phyloP scores from a whole-genome alignment of 2,888 invertebrate genomes.

The Tenthredo notha region DNA sequence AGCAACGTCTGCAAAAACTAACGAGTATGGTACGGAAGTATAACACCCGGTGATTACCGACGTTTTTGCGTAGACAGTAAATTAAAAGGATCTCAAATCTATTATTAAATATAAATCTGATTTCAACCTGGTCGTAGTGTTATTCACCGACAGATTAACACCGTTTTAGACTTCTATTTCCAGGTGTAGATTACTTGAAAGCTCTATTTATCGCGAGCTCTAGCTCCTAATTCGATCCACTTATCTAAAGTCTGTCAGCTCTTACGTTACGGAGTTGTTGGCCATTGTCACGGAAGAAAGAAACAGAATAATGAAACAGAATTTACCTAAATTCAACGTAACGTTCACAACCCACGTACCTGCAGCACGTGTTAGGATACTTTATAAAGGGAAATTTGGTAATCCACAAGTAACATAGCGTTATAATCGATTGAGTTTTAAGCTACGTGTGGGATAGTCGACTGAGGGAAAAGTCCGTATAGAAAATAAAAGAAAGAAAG shows the following conservation, averaged over 20 bases:
- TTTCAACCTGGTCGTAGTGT: background rate
- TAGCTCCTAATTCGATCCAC: conserved; percentile 4
- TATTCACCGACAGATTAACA: background rate
- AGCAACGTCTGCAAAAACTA: conserved; percentile 7
- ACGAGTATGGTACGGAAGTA: background rate
- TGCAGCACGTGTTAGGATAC: background rate
- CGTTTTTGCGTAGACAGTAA: background rate
- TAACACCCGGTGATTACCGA: conserved; percentile 29
- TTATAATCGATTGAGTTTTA: conserved; percentile 23
- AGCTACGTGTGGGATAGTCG: background rate
- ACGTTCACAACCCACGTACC: background rate
- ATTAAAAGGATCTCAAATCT: background rate
- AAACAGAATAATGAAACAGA: background rate
- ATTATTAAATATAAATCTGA: background rate
- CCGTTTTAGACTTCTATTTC: background rate
- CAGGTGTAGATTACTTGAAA: background rate
- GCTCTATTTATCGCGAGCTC: background rate
- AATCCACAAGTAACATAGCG: background rate
- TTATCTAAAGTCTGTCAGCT: conserved; percentile 20
- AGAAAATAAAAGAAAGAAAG: background rate
- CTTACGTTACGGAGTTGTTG: background rate
- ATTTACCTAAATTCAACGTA: conserved; percentile 5
- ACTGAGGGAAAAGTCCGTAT: background rate
- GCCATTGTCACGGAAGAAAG: background rate
- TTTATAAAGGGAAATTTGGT: background rate